Conservation (phyloP, 2,113 vertebrate genomes). For the Nestor notabilis region DNA sequence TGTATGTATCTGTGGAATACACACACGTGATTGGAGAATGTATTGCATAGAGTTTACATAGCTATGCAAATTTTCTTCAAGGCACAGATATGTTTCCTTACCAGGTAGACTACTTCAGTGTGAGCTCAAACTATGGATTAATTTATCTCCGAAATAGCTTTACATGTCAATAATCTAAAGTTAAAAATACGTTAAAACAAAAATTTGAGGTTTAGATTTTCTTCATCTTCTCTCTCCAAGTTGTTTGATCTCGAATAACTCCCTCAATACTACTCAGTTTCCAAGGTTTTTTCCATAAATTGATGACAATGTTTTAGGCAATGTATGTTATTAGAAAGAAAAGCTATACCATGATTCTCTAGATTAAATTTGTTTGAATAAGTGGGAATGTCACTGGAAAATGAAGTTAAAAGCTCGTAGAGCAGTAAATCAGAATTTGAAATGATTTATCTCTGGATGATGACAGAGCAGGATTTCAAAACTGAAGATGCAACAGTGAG, state of each 20-base stretch:
- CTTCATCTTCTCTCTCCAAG: not conserved
- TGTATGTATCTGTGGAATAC: not conserved
- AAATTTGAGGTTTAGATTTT: not conserved
- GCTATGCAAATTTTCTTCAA: not conserved
- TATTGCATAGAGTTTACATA: not conserved
- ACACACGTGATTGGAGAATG: fast-evolving
- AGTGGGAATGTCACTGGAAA: not conserved
- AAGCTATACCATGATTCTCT: not conserved
- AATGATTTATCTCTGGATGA: not conserved
- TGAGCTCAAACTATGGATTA: not conserved
- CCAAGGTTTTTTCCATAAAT: not conserved
- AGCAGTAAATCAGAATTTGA: not conserved
- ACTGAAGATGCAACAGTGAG: not conserved
- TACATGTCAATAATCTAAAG: not conserved
- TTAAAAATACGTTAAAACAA: not conserved
- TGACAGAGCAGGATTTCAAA: not conserved
- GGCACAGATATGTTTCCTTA: not conserved
- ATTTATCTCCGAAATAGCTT: not conserved
- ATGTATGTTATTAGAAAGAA: not conserved
- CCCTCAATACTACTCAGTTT: not conserved
- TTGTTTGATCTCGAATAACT: not conserved
- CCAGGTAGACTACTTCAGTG: not conserved
- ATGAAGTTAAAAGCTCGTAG: not conserved
- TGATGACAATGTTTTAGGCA: not conserved
- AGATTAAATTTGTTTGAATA: not conserved